A percentile compares a stretch with the other conserved stretches of the same genome.
Conservation (phyloP, 2,888 invertebrate genomes). For the Drosophila silvestris region DNA sequence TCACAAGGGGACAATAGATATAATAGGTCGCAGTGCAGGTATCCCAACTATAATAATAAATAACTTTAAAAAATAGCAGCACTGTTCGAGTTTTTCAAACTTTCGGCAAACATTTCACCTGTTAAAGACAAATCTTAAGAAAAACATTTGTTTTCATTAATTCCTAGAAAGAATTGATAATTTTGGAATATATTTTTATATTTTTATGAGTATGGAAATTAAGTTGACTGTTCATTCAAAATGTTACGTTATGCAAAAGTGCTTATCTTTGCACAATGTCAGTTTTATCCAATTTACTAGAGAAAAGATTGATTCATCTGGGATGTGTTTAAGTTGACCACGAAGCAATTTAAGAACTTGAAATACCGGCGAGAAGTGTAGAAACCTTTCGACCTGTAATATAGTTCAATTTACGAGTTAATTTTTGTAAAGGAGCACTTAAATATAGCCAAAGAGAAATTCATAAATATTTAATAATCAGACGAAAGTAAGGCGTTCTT, state of each 20-base stretch:
- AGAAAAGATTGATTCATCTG: rapidly evolving
- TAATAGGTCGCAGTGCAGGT: too few relatives aligned
- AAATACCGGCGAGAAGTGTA: too few relatives aligned
- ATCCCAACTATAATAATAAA: too few relatives aligned
- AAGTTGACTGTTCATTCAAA: neutral
- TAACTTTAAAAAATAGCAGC: neutral
- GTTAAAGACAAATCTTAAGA: neutral
- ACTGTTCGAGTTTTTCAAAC: too few relatives aligned
- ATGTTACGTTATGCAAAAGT: neutral
- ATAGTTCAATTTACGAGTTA: rapidly evolving
- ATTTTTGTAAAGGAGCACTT: neutral
- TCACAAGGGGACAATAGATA: too few relatives aligned
- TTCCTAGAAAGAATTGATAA: neutral
- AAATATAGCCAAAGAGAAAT: neutral
- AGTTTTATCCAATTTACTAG: neutral
- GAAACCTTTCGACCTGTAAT: neutral
- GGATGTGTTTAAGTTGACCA: neutral
- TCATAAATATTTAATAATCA: neutral
- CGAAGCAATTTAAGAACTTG: neutral
- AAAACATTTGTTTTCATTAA: neutral
- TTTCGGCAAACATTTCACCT: neutral
- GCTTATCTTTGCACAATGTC: neutral
- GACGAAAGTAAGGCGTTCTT: neutral
- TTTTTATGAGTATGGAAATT: neutral
- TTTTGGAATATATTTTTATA: neutral